Base-by-base conservation (phyloP, 2,888 invertebrate genomes). In the Pemphredon lugubris region DNA sequence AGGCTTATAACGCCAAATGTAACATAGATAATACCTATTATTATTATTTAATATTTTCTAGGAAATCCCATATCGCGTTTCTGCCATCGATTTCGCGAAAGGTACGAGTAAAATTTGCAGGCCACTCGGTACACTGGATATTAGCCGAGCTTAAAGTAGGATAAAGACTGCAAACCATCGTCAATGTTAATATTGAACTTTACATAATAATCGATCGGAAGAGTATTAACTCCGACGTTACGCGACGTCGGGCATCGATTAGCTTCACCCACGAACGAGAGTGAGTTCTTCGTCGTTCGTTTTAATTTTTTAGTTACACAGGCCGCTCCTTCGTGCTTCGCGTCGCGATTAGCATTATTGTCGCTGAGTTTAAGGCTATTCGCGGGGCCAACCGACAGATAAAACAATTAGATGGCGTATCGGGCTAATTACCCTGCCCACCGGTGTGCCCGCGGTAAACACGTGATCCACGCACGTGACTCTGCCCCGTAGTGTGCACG, bases 401-500 rank as follows among this genome's bases (percentile, higher is more conserved):
- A 61, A 71, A 73, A 73, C 73, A 71, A 73, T 71, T 71, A 66
- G 66, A 71, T 57, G 40, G 45, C 39, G 71, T 71, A 71, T 73
- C 71, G 53, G n/a, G 53, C 61, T 73, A 71, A 73, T 73, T 71
- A 73, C 51, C 48, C 37, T 6, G 16, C 16, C 34, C n/a, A n/a
- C n/a, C 42, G 60, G 55, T 73, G 50, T 73, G 65, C 65, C 13
- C 60, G 44, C 21, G 57, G 71, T 58, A 73, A 73, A 73, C 71
- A 73, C 66, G 71, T 73, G 73, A 66, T 23, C 66, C 66, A 73
- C 71, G 73, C 66, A 73, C 71, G 73, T 73, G 73, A 71, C 70
- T 47, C 53, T n/a, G n/a, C 34, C 1, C 13, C 11, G 34, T 16
- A 5, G n/a, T 23, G n/a, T 34, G 55, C 40, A 26, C 32, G 34